phyloP scores from a whole-genome alignment of 2,888 invertebrate genomes.

The Geophilus truncorum region DNA sequence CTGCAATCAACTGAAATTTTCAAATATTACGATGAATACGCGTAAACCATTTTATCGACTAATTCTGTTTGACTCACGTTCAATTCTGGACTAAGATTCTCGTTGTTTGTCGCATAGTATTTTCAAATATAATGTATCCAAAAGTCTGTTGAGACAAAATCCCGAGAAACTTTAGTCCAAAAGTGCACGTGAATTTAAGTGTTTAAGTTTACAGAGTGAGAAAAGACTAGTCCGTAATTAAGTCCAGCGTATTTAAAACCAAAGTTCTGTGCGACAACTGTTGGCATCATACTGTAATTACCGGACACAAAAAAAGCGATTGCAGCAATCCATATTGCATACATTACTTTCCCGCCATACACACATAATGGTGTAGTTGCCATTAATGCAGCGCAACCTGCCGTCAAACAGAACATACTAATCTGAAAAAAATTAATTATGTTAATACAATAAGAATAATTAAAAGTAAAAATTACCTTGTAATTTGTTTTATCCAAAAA shows the following conservation, averaged over 20 bases:
- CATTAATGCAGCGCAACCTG: conserved; percentile 38
- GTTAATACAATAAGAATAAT: no score
- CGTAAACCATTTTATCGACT: no score
- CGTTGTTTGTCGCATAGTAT: no score
- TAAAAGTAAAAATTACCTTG: conserved; percentile 42
- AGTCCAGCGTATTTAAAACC: conserved; percentile 45
- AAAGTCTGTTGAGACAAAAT: no score
- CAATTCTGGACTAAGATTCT: no score
- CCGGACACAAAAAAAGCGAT: conserved; percentile 46
- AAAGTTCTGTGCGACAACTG: conserved; percentile 46
- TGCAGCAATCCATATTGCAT: conserved; percentile 45
- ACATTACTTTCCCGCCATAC: conserved; percentile 43
- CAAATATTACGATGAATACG: no score
- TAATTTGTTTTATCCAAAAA: conserved; percentile 49
- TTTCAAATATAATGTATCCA: no score
- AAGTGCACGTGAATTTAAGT: neutral
- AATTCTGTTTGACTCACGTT: no score
- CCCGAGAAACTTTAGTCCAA: no score
- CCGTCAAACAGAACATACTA: conserved; percentile 40
- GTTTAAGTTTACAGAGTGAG: conserved; percentile 44
- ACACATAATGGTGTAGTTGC: conserved; percentile 41
- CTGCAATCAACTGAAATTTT: no score
- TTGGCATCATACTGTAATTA: conserved; percentile 47
- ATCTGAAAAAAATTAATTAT: conserved; percentile 36
- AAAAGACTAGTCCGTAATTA: conserved; percentile 46